Conservation (phyloP, 2,888 invertebrate species). For the Megalurothrips usitatus region DNA sequence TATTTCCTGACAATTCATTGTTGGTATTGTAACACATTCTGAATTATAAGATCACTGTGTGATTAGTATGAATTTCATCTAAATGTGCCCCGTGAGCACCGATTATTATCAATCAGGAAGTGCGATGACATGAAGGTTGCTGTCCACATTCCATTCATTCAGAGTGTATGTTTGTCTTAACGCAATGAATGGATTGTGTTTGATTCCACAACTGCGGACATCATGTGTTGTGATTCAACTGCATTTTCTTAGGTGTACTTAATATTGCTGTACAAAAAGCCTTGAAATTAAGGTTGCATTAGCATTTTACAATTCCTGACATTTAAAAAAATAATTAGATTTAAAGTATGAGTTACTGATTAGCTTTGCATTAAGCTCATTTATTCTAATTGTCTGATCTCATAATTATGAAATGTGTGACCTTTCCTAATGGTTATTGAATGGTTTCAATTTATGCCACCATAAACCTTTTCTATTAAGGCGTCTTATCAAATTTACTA, state of each 20-base stretch:
- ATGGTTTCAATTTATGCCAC: not conserved
- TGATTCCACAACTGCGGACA: not conserved
- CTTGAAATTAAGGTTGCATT: not conserved
- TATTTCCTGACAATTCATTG: slow-evolving; percentile 17
- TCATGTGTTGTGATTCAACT: slow-evolving; percentile 16
- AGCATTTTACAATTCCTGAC: not conserved
- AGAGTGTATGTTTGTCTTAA: not conserved
- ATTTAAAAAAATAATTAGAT: slow-evolving; percentile 9
- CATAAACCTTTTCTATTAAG: not conserved
- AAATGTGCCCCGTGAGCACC: slow-evolving; percentile 13
- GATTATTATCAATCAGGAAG: slow-evolving; percentile 14
- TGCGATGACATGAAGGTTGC: not conserved
- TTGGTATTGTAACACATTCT: slow-evolving; percentile 16
- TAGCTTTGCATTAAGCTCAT: slow-evolving; percentile 10
- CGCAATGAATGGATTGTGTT: not conserved
- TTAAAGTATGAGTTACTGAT: not conserved
- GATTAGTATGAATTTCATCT: slow-evolving; percentile 1
- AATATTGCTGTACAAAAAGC: slow-evolving; percentile 25
- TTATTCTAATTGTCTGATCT: slow-evolving; percentile 4
- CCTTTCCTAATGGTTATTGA: not conserved
- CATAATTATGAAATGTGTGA: slow-evolving; percentile 16
- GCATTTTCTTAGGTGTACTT: slow-evolving; percentile 23
- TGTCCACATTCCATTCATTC: not conserved
- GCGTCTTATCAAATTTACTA: not conserved
- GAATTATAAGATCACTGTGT: slow-evolving; percentile 18